Conservation (phyloP, 1,140 invertebrate genomes). For the Atta colombica region DNA sequence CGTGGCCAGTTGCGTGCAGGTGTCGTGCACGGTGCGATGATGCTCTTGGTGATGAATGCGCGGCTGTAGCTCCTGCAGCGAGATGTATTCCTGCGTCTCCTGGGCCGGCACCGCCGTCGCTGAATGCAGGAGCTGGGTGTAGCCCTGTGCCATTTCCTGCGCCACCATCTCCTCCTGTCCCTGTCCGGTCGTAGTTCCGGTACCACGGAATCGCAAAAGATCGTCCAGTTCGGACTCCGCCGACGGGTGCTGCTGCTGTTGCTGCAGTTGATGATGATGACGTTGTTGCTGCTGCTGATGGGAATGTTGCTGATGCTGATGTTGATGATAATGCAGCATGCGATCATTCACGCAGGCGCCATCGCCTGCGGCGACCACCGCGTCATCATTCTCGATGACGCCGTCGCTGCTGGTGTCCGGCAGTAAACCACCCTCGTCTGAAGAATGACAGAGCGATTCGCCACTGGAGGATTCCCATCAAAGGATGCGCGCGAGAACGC, state of each 20-base stretch:
- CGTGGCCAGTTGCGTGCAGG: conserved; percentile 60
- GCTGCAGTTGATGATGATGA: conserved; percentile 58
- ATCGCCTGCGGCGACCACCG: conserved; percentile 72
- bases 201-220: conserved; percentile 72
- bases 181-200: background rate
- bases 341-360: conserved; percentile 74
- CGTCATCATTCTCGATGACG: conserved; percentile 73
- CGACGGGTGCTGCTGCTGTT: conserved; percentile 42
- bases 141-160: conserved; percentile 83
- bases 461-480: background rate
- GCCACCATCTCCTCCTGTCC: conserved; percentile 80
- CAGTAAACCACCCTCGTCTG: conserved; percentile 81
- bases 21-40: conserved; percentile 64
- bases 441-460: conserved; percentile 41
- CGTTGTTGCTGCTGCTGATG: conserved; percentile 51
- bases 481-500: background rate
- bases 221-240: conserved; percentile 66
- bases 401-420: conserved; percentile 77
- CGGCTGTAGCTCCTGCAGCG: conserved; percentile 82
- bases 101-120: conserved; percentile 65
- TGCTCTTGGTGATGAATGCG: conserved; percentile 75
- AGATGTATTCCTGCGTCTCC: conserved; percentile 82
- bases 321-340: conserved; percentile 68
- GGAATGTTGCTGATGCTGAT: conserved; percentile 64
- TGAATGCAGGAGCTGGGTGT: conserved; percentile 82